A percentile compares a stretch with the other conserved stretches of the same genome.
Conservation (phyloP, 2,797 vertebrate genomes). For the Neosilurus hyrtlii region DNA sequence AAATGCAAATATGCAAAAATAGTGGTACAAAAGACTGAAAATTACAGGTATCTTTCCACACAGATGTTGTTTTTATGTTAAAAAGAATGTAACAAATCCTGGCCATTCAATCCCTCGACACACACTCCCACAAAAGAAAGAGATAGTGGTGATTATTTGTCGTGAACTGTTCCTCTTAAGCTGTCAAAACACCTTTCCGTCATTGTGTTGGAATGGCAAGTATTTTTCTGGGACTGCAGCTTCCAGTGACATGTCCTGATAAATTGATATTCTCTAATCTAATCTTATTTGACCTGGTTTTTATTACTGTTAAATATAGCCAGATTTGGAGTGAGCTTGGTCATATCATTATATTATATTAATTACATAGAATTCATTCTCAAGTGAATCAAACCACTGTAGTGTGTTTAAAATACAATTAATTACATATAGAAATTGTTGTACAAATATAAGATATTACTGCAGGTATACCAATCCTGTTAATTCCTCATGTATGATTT, state of each 20-base stretch:
- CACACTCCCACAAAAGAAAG: slow-evolving; percentile 9
- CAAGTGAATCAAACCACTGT: neutral
- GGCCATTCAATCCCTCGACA: neutral
- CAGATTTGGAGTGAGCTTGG: neutral
- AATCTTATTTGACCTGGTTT: neutral
- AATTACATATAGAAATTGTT: neutral
- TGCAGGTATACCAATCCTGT: neutral
- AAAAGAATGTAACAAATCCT: slow-evolving; percentile 3
- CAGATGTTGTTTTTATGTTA: neutral
- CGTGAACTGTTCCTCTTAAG: slow-evolving; percentile 35
- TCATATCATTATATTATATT: neutral
- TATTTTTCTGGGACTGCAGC: neutral
- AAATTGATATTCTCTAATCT: neutral
- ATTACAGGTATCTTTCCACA: neutral
- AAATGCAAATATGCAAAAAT: slow-evolving; percentile 7
- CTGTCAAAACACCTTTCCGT: slow-evolving; percentile 41
- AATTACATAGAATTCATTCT: neutral
- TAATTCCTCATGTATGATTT: neutral
- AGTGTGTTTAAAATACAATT: neutral
- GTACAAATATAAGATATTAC: neutral
- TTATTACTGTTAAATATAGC: neutral
- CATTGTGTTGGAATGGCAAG: slow-evolving; percentile 33
- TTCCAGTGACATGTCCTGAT: neutral
- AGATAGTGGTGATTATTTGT: slow-evolving; percentile 36
- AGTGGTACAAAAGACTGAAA: neutral